These are phyloP conservation scores for Archips crataeganus DNA, from an alignment of 2,888 invertebrate genomes.

Conservation along the genomic window DNA sequence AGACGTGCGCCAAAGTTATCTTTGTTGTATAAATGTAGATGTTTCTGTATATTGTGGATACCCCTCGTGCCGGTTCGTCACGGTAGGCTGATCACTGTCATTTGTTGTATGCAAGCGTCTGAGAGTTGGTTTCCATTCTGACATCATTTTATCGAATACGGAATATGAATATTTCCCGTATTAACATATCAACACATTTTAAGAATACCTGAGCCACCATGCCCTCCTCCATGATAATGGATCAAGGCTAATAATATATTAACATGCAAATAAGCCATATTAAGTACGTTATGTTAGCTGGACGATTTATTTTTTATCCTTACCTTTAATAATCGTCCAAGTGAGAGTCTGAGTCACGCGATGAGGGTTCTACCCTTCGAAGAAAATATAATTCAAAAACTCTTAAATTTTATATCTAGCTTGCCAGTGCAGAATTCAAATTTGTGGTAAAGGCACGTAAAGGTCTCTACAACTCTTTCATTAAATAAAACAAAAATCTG, in stretches of 20 bases:
- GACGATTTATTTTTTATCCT: no score
- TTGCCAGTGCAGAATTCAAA: no score
- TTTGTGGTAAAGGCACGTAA: no score
- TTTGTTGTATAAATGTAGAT: neutral
- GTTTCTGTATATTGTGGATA: conserved; percentile 21
- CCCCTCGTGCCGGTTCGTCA: conserved; percentile 31
- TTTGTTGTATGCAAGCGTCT: conserved; percentile 30
- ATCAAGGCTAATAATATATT: conserved; percentile 6
- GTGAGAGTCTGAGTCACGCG: no score
- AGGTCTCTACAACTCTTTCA: neutral
- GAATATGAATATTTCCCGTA: neutral
- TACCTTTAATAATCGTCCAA: no score
- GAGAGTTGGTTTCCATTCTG: conserved; percentile 31
- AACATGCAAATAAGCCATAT: conserved; percentile 32
- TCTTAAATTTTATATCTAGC: no score
- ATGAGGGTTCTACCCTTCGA: neutral
- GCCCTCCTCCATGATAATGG: neutral
- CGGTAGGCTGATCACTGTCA: conserved; percentile 38
- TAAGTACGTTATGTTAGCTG: no score
- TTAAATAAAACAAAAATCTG: neutral
- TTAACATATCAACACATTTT: neutral
- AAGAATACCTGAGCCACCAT: neutral
- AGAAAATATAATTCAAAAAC: neutral
- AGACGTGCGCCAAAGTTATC: conserved; percentile 12
- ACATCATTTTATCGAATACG: conserved; percentile 6